Evolutionary conservation across 2,888 invertebrate species (phyloP), one percentile per base, ranked within the genome.

Genomic region (Eupelmus urozonus): DNA sequence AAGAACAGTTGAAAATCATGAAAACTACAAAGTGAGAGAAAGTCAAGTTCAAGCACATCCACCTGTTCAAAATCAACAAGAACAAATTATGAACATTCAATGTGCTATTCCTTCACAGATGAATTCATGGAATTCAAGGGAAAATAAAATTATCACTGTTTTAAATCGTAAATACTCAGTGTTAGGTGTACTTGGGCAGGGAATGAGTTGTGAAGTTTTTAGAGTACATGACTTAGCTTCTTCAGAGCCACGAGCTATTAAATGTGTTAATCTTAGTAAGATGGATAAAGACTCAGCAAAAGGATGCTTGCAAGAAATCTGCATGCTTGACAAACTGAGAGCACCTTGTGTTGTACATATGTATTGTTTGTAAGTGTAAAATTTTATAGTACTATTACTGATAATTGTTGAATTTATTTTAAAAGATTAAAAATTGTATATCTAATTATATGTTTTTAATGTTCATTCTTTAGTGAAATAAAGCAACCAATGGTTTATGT

Each of bases 191-290:
- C 90, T 98, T 62, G 98, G 98, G 0, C 93, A 92, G 83, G 98
- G 98, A n/a, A 98, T 97, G 53, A 97, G 97, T 73, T 96, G 97
- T 85, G 94, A 95, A 89, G 98, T 98, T 2, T 94, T 92, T 72
- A 91, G 92, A 88, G 93, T 90, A 60, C 91, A 95, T 91, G 95
- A 95, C 57, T 90, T 94, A 80, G 93, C 94, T 85, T 90, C 91
- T 13, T 91, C 92, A 57, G 92, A 90, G 57, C 91, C 94, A 79
- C 92, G 93, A 82, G 97, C 97, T 0, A 92, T 97, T 59, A 96
- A 98, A 91, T 93, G 94, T 85, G 98, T 98, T 0, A 93, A 95
- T 89, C 90, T 98, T 66, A 93, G 92, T 23, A 93, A 93, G 16
- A 90, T 91, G 25, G 96, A 97, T 88, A 92, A 93, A 66, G 91